Evolutionary conservation across 1,140 invertebrate genomes (phyloP), one percentile per base, ranked within the genome.

Genomic region (Mizuhopecten yessoensis): DNA sequence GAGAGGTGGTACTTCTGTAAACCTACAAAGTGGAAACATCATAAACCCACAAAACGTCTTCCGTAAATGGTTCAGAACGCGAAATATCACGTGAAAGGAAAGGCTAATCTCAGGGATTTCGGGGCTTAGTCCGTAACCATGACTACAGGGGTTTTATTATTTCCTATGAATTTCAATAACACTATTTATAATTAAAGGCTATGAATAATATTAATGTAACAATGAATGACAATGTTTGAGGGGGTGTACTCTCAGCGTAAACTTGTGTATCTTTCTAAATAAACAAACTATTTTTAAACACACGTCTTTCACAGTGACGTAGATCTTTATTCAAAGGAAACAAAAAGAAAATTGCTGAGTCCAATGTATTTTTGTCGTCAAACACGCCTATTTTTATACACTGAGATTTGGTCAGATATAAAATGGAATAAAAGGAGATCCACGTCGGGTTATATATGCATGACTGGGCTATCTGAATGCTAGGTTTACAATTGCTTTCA

Each of bases 361-460:
- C 57, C 57, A 75, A 75, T 75, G 57, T 75, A 75, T 75, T 75
- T 75, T 75, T 75, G 57, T 75, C 57, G 57, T 75, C 57, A 75
- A 75, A 29, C n/a, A 29, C 57, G n/a, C 23, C 57, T 75, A 75
- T 75, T 75, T 75, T 75, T 75, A n/a, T 75, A 75, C 57, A 75
- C 57, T 0, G 57, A 75, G 57, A 75, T 75, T 75, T 75, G 57
- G 57, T 75, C 57, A n/a, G 57, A 75, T 75, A 75, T 75, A 75
- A 75, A 75, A 75, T n/a, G 57, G 57, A 75, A 75, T 75, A 75
- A 75, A 75, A 75, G 15, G n/a, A 75, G 57, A 75, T 75, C 57
- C 23, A n/a, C 57, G 57, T 75, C 57, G 23, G 17, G 23, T 75
- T 75, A 75, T 75, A 75, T 75, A 75, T 75, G 57, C 57, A 75